Conservation (phyloP, 2,113 vertebrate species). For the Gallinago undulata region DNA sequence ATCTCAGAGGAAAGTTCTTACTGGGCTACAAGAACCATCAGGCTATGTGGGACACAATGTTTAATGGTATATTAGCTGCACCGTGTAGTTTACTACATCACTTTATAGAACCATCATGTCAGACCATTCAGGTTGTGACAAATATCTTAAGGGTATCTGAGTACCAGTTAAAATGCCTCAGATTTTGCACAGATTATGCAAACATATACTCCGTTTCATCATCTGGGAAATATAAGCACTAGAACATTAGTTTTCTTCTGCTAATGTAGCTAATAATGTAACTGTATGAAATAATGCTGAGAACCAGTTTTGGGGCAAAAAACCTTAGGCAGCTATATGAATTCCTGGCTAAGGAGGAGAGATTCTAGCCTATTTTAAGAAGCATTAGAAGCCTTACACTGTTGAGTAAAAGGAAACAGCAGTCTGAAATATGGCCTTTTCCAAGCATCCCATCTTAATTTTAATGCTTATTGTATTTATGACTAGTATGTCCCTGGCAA, state of each 20-base stretch:
- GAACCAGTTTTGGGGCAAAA: background rate
- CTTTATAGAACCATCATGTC: background rate
- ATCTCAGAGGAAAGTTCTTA: background rate
- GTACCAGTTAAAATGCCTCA: background rate
- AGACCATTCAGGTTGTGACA: background rate
- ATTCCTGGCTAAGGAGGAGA: background rate
- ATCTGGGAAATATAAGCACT: background rate
- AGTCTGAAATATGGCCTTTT: background rate
- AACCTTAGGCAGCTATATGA: background rate
- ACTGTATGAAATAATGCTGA: background rate
- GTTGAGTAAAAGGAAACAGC: background rate
- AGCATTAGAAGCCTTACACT: background rate
- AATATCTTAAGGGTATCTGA: background rate
- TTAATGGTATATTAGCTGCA: background rate
- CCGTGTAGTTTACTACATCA: background rate
- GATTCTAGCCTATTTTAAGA: background rate
- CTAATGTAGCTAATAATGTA: background rate
- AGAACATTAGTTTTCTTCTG: background rate
- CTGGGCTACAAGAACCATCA: background rate
- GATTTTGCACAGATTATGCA: background rate
- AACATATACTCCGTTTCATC: background rate
- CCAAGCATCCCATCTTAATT: background rate
- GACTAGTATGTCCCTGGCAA: background rate
- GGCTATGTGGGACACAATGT: background rate
- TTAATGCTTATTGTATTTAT: background rate